These are phyloP conservation scores for Aegotheles bennettii DNA, from an alignment of 2,113 vertebrate genomes.

Conservation along the genomic window DNA sequence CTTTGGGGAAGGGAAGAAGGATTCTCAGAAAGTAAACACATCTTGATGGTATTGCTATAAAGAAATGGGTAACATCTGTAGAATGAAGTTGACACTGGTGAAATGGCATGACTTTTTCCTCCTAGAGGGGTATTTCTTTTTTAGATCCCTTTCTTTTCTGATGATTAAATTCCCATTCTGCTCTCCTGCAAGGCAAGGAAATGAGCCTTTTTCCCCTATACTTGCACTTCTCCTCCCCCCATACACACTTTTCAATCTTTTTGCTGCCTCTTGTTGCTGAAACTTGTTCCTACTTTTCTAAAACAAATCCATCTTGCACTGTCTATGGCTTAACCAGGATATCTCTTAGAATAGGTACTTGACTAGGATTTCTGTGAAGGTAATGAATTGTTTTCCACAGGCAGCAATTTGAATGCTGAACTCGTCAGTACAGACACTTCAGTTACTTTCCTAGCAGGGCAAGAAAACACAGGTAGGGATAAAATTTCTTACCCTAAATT, in stretches of 20 bases:
- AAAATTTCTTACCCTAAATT: not conserved
- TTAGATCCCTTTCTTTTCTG: not conserved
- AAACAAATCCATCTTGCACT: not conserved
- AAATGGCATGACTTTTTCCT: not conserved
- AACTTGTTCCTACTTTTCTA: not conserved
- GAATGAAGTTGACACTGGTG: not conserved
- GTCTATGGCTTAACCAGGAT: not conserved
- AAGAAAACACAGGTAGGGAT: not conserved
- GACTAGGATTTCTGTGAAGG: not conserved
- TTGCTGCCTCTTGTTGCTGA: not conserved
- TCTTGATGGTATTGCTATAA: not conserved
- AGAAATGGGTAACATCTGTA: not conserved
- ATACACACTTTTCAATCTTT: not conserved
- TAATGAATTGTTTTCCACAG: not conserved
- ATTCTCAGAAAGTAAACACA: not conserved
- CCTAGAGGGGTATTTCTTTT: not conserved
- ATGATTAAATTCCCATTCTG: not conserved
- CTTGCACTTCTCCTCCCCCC: not conserved
- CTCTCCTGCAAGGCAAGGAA: not conserved
- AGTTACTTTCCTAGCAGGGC: not conserved
- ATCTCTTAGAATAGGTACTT: not conserved
- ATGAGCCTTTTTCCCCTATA: not conserved
- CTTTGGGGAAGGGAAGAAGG: not conserved
- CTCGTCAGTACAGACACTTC: not conserved
- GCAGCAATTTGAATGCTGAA: not conserved